Base-by-base conservation (phyloP, 2,888 invertebrate genomes). In the Lithodes maja region DNA sequence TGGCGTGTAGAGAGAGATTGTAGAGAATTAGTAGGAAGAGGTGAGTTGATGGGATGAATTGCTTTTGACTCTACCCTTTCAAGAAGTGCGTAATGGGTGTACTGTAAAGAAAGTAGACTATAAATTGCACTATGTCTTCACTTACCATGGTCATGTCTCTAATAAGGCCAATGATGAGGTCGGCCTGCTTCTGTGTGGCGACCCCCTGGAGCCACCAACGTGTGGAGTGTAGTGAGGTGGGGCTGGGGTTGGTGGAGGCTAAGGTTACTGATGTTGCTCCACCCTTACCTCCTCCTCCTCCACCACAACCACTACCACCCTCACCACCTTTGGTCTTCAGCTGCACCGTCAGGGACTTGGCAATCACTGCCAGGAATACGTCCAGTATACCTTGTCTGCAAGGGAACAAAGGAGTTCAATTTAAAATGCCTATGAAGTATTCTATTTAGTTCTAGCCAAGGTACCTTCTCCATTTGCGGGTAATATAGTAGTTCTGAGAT, bases 61-160 rank as follows among this genome's bases (percentile, higher is more conserved):
- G 33, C 33, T 33, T 33, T 33, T 33, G 33, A 33, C 33, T 33
- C 33, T 33, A 33, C 33, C 33, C 33, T 33, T 33, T 33, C 33
- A 33, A 33, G 33, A 33, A 33, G 33, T 33, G 33, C 33, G 33
- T 33, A 33, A 33, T 33, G 33, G 33, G 33, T 33, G 33, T 33
- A 33, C 33, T 33, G 33, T 33, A 33, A 33, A 33, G 33, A 33
- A 33, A 33, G 33, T 33, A 33, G 33, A 33, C 33, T 33, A 33
- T 33, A 33, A 33, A 33, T 33, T 33, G 33, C 33, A 33, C 33
- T 33, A 33, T 33, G 33, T 33, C 33, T 33, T 33, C 61, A 71
- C 95, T 95, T 94, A 98, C 98, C 93, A 97, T 96, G 49, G 98
- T 97, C 96, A 99, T 97, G 93, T 99, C 99, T 91, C 97, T 96